Conservation (phyloP, 2,113 vertebrate genomes). For the Cyrtonyx montezumae region DNA sequence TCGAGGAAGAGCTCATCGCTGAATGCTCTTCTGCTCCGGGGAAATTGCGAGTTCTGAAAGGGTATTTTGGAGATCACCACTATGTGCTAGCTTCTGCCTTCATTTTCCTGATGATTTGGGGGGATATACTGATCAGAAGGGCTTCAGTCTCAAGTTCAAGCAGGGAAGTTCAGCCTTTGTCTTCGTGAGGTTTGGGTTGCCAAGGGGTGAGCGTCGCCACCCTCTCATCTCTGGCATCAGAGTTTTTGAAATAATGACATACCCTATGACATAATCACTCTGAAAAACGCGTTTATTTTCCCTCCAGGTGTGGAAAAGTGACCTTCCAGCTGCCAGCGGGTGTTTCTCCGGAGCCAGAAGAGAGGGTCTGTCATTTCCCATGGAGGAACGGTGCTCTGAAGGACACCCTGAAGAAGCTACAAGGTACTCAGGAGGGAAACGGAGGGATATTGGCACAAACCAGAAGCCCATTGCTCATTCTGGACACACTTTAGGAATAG, state of each 20-base stretch:
- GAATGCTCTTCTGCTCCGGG: no score
- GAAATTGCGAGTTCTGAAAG: fast-evolving
- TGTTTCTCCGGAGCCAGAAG: fast-evolving
- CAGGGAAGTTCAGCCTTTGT: background rate
- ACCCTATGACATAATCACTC: background rate
- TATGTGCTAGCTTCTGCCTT: background rate
- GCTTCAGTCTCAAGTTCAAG: background rate
- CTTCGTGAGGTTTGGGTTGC: background rate
- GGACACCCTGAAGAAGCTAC: conserved; percentile 29
- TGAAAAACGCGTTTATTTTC: fast-evolving
- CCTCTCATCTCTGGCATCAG: background rate
- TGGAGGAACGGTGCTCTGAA: conserved; percentile 1
- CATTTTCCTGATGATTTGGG: background rate
- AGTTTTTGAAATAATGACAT: no score
- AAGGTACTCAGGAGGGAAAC: background rate
- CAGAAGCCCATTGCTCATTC: background rate
- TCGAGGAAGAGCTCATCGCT: fast-evolving
- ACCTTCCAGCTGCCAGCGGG: background rate
- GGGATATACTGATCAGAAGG: background rate
- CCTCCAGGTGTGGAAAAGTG: background rate
- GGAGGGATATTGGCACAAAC: fast-evolving
- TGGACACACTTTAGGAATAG: fast-evolving
- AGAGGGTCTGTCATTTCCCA: background rate
- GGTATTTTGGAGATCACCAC: fast-evolving
- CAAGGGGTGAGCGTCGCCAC: no score